Percentiles rank a stretch among this genome's conserved stretches.
phyloP scores from a whole-genome alignment of 2,797 vertebrate species.

The Sebastes aleutianus region DNA sequence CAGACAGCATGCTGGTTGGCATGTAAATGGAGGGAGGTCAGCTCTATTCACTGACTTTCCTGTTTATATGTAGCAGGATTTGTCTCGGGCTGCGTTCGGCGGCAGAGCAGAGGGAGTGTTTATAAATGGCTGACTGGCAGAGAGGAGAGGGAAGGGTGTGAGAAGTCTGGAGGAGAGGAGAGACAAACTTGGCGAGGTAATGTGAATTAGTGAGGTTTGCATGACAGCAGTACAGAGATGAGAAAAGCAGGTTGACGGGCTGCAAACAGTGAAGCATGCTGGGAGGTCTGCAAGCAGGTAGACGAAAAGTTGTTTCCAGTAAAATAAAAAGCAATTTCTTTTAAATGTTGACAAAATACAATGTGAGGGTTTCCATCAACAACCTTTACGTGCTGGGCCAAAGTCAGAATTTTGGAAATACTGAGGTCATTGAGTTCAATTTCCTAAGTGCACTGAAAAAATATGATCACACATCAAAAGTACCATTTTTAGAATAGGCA shows the following conservation, averaged over 20 bases:
- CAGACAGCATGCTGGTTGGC: slow-evolving; percentile 61
- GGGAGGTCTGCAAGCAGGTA: neutral
- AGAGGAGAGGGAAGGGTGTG: slow-evolving; percentile 38
- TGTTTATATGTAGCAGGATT: slow-evolving; percentile 70
- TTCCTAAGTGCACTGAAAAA: too few relatives aligned
- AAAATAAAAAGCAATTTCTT: neutral
- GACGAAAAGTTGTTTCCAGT: neutral
- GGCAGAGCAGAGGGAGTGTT: slow-evolving; percentile 50
- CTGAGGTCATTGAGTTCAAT: too few relatives aligned
- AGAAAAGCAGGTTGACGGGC: too few relatives aligned
- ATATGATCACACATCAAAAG: too few relatives aligned
- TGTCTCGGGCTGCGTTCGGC: slow-evolving; percentile 36
- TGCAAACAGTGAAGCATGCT: too few relatives aligned
- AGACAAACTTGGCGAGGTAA: slow-evolving; percentile 3
- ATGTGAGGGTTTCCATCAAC: neutral
- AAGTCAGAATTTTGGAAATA: neutral
- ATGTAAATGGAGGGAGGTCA: slow-evolving; percentile 52
- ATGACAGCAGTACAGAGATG: too few relatives aligned
- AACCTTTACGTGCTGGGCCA: neutral
- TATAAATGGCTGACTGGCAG: slow-evolving; percentile 63
- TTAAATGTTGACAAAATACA: neutral
- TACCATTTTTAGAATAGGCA: too few relatives aligned
- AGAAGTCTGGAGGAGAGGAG: slow-evolving; percentile 15
- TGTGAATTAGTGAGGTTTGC: slow-evolving; percentile 29
- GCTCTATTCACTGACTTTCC: slow-evolving; percentile 72